phyloP scores from a whole-genome alignment of 2,797 vertebrate species.

The Lithobates sylvaticus region DNA sequence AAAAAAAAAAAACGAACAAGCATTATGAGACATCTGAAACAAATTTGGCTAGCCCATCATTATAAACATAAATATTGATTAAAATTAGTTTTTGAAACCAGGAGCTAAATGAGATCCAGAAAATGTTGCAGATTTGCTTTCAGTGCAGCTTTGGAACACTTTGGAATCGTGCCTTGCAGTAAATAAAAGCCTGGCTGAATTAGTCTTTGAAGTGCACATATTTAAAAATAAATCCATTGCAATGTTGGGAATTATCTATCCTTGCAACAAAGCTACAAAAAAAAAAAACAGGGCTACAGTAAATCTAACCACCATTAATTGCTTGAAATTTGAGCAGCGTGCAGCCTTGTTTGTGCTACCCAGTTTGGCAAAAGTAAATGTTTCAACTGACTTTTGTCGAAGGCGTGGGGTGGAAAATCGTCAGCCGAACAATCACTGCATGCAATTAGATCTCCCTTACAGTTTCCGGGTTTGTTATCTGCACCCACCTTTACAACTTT shows the following conservation, averaged over 20 bases:
- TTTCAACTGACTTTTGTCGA: no score
- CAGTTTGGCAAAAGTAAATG: no score
- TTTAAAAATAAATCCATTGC: conserved; percentile 16
- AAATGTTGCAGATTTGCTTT: conserved; percentile 31
- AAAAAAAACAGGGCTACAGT: not conserved
- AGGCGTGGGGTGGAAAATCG: no score
- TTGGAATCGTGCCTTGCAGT: conserved; percentile 29
- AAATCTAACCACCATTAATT: no score
- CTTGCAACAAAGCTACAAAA: conserved; percentile 6
- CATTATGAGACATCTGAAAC: not conserved
- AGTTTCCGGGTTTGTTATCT: no score
- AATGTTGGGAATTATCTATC: conserved; percentile 17
- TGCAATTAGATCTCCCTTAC: no score
- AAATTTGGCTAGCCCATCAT: conserved; percentile 8
- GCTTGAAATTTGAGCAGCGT: no score
- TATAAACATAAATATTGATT: conserved; percentile 30
- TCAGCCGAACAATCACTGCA: no score
- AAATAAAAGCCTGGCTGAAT: conserved; percentile 27
- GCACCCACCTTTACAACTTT: no score
- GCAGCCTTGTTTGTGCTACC: no score
- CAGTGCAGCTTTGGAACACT: conserved; percentile 8
- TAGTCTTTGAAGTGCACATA: conserved; percentile 33
- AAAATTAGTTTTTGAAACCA: conserved; percentile 22
- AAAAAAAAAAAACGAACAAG: not conserved
- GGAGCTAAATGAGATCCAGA: conserved; percentile 23